These are phyloP conservation scores for Patella ulyssiponensis DNA, from an alignment of 2,888 invertebrate genomes.

Conservation along the genomic window DNA sequence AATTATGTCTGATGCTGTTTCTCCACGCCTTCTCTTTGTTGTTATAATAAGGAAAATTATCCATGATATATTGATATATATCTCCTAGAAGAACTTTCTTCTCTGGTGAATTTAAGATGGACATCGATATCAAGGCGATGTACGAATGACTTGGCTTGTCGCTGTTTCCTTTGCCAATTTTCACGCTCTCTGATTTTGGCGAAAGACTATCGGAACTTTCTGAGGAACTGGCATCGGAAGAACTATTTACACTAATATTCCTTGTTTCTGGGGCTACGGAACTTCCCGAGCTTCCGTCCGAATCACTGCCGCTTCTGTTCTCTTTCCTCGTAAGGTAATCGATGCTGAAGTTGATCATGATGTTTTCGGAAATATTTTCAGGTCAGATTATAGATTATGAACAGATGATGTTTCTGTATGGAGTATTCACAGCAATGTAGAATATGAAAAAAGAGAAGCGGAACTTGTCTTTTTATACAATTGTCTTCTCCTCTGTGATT, in stretches of 20 bases:
- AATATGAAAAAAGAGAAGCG: too few relatives aligned
- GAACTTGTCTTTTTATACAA: too few relatives aligned
- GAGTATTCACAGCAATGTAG: too few relatives aligned
- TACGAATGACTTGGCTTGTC: constrained; percentile 95
- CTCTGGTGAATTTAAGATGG: constrained; percentile 91
- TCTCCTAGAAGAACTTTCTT: constrained; percentile 94
- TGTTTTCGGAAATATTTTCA: not conserved
- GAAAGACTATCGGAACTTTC: too few relatives aligned
- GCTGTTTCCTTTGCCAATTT: too few relatives aligned
- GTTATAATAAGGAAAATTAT: constrained; percentile 96
- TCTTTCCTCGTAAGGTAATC: constrained; percentile 4
- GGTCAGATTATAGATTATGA: too few relatives aligned
- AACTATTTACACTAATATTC: too few relatives aligned
- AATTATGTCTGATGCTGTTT: constrained; percentile 95
- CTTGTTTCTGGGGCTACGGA: not conserved
- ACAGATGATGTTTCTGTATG: too few relatives aligned
- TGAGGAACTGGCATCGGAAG: too few relatives aligned
- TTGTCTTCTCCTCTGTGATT: too few relatives aligned
- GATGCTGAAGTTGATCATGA: not conserved
- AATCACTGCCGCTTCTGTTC: not conserved
- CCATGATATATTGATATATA: constrained; percentile 96
- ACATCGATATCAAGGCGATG: constrained; percentile 98
- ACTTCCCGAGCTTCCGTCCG: not conserved
- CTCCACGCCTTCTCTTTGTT: constrained; percentile 96
- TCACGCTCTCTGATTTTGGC: too few relatives aligned